A percentile compares a stretch with the other conserved stretches of the same genome.
These are phyloP conservation scores for Lasioglossum leucozonium DNA, from an alignment of 2,888 invertebrate species.

Conservation along the genomic window DNA sequence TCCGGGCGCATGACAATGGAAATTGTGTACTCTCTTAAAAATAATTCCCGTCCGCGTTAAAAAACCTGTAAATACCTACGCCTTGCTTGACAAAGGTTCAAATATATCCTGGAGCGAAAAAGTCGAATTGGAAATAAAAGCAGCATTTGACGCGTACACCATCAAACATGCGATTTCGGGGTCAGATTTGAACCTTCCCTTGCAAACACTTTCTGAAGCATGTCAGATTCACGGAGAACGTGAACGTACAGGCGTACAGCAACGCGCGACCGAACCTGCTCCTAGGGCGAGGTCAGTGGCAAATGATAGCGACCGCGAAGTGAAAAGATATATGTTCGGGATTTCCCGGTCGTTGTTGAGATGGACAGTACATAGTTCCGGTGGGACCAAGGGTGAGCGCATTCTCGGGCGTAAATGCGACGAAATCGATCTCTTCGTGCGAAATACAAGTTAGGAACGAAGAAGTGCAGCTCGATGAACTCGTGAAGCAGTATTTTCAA, in stretches of 20 bases:
- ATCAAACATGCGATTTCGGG: neutral
- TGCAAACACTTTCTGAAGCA: neutral
- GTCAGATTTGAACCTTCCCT: neutral
- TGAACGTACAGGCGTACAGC: neutral
- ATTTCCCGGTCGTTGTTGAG: neutral
- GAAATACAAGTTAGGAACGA: too few relatives aligned
- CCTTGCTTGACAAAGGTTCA: neutral
- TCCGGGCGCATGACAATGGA: too few relatives aligned
- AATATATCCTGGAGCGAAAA: neutral
- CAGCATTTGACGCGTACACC: neutral
- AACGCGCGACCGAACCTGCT: neutral
- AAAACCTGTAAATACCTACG: neutral
- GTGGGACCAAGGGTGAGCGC: too few relatives aligned
- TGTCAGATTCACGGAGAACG: neutral
- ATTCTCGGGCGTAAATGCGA: neutral
- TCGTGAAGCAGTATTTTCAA: neutral
- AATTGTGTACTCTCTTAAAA: neutral
- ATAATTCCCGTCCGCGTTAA: neutral
- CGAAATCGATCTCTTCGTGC: too few relatives aligned
- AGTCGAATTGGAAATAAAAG: neutral
- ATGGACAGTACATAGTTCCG: neutral
- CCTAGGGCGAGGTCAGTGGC: slow-evolving; percentile 6
- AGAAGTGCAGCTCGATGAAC: neutral
- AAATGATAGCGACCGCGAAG: neutral
- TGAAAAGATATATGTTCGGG: neutral